Conservation (phyloP, 2,888 invertebrate genomes). For the Plusia festucae region DNA sequence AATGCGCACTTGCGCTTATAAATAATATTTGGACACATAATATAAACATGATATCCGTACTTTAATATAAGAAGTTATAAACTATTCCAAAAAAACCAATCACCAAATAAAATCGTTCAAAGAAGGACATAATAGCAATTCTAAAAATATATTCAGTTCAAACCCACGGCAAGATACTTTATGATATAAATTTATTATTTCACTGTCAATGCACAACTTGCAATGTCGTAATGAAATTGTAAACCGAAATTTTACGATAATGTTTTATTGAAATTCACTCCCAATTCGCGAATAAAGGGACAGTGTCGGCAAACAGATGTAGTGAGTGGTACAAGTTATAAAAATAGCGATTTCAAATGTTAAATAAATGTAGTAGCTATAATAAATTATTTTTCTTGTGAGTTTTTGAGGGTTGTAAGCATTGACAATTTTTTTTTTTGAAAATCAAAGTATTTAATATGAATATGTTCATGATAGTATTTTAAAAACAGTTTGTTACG, state of each 20-base stretch:
- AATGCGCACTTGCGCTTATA: too few relatives aligned
- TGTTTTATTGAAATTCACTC: conserved; percentile 62
- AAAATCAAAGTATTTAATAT: too few relatives aligned
- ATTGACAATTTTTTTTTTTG: too few relatives aligned
- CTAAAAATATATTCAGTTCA: conserved; percentile 24
- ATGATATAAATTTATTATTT: conserved; percentile 28
- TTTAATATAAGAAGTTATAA: not conserved
- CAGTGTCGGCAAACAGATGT: conserved; percentile 47
- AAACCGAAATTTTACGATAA: conserved; percentile 69
- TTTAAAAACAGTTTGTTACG: too few relatives aligned
- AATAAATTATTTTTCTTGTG: too few relatives aligned
- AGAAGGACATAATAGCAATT: conserved; percentile 19
- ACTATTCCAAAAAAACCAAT: not conserved
- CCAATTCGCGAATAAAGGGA: conserved; percentile 58
- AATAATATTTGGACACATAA: too few relatives aligned
- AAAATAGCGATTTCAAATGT: conserved; percentile 6
- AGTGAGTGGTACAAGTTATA: conserved; percentile 42
- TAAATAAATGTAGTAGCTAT: too few relatives aligned
- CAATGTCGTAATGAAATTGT: conserved; percentile 71
- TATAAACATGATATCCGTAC: too few relatives aligned
- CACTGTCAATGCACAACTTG: conserved; percentile 45
- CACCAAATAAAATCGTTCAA: not conserved
- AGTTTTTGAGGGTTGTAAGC: too few relatives aligned
- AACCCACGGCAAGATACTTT: conserved; percentile 33
- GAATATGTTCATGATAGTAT: too few relatives aligned